Base-by-base conservation (phyloP, 2,113 vertebrate genomes). In the Pelecanus crispus region DNA sequence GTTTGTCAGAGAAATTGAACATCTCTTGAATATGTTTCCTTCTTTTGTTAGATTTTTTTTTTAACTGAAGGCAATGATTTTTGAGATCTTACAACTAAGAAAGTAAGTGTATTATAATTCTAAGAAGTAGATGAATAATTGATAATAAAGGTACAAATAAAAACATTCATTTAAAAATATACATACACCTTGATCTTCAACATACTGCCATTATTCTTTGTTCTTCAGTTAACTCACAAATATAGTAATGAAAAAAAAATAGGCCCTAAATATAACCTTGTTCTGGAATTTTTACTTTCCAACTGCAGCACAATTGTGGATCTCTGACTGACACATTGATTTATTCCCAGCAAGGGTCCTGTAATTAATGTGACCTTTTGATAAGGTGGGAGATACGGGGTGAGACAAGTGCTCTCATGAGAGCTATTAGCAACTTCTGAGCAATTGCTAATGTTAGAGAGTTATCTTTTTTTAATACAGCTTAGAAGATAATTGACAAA, bases 361-460 rank as follows among this genome's bases (percentile, higher is more conserved):
- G 79, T 98, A 98, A 98, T 98, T 98, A 98, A 95, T 80, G 71
- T 98, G 98, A 98, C 98, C 98, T 98, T 98, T 98, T 90, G 96
- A 97, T 97, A 97, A 97, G 97, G 95, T 98, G 94, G 94, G 92
- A 96, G 95, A 95, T 97, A 96, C n/a, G 94, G 93, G 95, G 91
- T 96, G 94, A 97, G 97, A 98, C 96, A 97, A 98, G 98, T 95
- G 96, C 97, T 98, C 98, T 98, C 97, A 56, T 40, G 97, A 97
- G 97, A 97, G 96, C 97, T 98, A 97, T 98, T 98, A 98, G 94
- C 97, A 97, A 94, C 96, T 98, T 98, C 97, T 95, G 84, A 97
- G 97, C 94, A 97, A 97, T 97, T 97, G 92, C 93, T 98, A 98
- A 97, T 95, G 96, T 96, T 96, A 95, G 86, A 97, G 89, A 97